Percentiles rank a stretch among this genome's conserved stretches.
phyloP scores from a whole-genome alignment of 2,888 invertebrate species.

The Caenorhabditis sinica region DNA sequence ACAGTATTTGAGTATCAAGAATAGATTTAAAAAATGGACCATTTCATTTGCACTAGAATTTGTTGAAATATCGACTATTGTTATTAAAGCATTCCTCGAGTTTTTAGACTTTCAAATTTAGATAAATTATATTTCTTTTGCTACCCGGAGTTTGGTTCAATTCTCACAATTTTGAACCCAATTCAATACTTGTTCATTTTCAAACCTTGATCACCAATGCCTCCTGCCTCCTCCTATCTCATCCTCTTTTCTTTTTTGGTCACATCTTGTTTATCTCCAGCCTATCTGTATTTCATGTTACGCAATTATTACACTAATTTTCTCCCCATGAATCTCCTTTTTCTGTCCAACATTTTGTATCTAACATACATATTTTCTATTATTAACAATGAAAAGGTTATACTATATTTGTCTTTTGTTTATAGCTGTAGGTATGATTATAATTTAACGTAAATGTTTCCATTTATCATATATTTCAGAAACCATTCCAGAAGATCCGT shows the following conservation, averaged over 20 bases:
- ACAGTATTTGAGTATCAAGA: too few species aligned
- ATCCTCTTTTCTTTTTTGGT: neutral
- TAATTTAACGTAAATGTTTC: neutral
- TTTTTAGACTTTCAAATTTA: too few species aligned
- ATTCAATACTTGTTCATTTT: too few species aligned
- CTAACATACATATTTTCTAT: slow-evolving; percentile 7
- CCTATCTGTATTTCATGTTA: slow-evolving; percentile 33
- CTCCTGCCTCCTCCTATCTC: neutral
- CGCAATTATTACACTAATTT: slow-evolving; percentile 25
- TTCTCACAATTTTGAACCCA: too few species aligned
- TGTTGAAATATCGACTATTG: too few species aligned
- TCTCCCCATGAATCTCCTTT: neutral
- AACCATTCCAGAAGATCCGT: slow-evolving; percentile 45
- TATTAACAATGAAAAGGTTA: neutral
- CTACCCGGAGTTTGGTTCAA: too few species aligned
- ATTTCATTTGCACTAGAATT: too few species aligned
- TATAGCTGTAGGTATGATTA: slow-evolving; percentile 3
- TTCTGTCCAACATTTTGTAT: slow-evolving; percentile 6
- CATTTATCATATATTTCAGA: too few species aligned
- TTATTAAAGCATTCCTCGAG: too few species aligned
- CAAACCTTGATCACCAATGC: neutral
- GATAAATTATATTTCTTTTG: too few species aligned
- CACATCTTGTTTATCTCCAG: slow-evolving; percentile 50
- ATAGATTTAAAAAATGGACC: too few species aligned
- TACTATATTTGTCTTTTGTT: neutral